Base-by-base conservation (phyloP, 2,113 vertebrate species). In the Thalassoma bifasciatum region DNA sequence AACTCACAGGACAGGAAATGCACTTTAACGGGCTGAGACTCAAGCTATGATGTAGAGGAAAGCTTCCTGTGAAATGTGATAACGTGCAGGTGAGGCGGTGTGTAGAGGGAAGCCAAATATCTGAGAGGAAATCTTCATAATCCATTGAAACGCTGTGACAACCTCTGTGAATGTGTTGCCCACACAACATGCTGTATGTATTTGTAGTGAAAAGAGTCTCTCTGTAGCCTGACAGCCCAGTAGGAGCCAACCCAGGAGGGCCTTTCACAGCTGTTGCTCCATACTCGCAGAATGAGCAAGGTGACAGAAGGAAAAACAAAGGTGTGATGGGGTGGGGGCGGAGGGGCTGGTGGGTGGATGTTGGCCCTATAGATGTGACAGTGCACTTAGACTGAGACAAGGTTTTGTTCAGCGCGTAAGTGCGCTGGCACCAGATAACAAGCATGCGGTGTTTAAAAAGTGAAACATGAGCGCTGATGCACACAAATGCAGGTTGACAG, bases 401-500 rank as follows among this genome's bases (percentile, higher is more conserved):
- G 71, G 65, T 79, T 79, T 77, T 47, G 17, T 81, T 86, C 62
- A 66, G 60, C 54, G 24, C 30, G 30, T 73, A 66, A 79, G 78
- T 80, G 70, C 58, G 64, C 47, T 66, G 10, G 17, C 64, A 49
- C 21, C 57, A 72, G 72, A 85, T 82, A 88, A 81, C 72, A 78
- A 74, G 70, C 58, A 19, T 24, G 50, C 6, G 51, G 63, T 68
- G 82, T 89, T 87, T 75, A 75, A 77, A 84, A 82, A 69, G 77
- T 85, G 69, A 76, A 85, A 88, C 78, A 86, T 69, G 82, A 83
- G 69, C 59, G 23, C 50, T 54, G 75, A 66, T 42, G 23, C 79
- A 80, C 81, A 81, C 85, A 61, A 82, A 85, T 72, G 53, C 67
- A 77, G 51, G 70, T 64, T 80, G 87, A 83, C 86, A 81, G 81